Conservation (phyloP, 1,140 invertebrate species). For the Bombus confusus region DNA sequence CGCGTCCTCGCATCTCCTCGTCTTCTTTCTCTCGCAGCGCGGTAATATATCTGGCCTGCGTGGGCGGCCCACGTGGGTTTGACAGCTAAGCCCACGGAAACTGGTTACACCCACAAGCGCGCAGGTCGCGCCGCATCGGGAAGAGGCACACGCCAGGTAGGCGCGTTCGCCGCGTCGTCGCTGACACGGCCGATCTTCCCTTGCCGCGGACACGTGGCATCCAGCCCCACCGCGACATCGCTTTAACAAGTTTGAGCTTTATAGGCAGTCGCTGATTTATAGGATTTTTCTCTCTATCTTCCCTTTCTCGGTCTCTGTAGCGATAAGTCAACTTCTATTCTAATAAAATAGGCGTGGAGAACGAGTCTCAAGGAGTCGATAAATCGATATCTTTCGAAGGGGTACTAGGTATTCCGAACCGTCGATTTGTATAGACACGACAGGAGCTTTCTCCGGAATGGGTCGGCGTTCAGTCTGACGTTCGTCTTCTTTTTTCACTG, state of each 20-base stretch:
- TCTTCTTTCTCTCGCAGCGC: conserved; percentile 63
- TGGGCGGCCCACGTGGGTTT: conserved; percentile 82
- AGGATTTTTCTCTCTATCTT: background rate
- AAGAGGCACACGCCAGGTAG: conserved; percentile 68
- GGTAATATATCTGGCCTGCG: conserved; percentile 71
- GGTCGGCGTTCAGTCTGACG: too few relatives aligned
- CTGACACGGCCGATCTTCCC: conserved; percentile 10
- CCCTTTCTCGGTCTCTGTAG: background rate
- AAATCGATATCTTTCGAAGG: too few relatives aligned
- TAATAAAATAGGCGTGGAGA: too few relatives aligned
- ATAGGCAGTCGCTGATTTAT: background rate
- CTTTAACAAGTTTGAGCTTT: conserved; percentile 22
- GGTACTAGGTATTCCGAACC: too few relatives aligned
- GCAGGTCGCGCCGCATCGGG: conserved; percentile 44
- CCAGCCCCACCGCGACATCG: background rate
- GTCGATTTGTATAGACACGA: too few relatives aligned
- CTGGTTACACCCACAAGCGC: conserved; percentile 79
- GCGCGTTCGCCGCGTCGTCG: conserved; percentile 11
- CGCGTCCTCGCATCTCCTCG: conserved; percentile 26
- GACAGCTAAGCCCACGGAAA: conserved; percentile 80
- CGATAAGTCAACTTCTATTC: background rate
- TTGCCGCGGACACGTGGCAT: conserved; percentile 24
- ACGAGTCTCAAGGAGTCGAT: too few relatives aligned
- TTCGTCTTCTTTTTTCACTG: too few relatives aligned
- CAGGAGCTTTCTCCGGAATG: too few relatives aligned